A percentile compares a stretch with the other conserved stretches of the same genome.
Evolutionary conservation across 2,888 invertebrate genomes (phyloP).

Genomic region (Gryllus longicercus): DNA sequence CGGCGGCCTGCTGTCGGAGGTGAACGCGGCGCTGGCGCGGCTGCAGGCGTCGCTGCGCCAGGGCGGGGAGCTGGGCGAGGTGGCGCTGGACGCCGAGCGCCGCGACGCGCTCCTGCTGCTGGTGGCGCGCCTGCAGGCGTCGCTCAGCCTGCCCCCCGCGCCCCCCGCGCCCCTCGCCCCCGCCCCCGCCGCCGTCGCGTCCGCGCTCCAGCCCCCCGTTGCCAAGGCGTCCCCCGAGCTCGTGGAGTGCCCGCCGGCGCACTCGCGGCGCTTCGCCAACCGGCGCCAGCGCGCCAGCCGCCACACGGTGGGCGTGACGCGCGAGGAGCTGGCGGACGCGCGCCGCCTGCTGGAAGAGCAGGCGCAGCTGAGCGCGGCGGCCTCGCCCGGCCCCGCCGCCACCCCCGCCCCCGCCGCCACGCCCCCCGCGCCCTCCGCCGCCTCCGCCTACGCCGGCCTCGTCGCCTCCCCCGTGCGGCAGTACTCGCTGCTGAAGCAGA

Average conservation of each 20-base stretch:
- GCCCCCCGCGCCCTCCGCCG: neutral
- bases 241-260: slow-evolving; percentile 36
- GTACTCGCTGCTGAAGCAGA: slow-evolving; percentile 12
- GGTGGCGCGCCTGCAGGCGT: slow-evolving; percentile 65
- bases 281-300: slow-evolving; percentile 62
- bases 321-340: slow-evolving; percentile 75
- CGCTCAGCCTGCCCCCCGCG: slow-evolving; percentile 45
- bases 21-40: slow-evolving; percentile 70
- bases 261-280: slow-evolving; percentile 51
- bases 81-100: slow-evolving; percentile 51
- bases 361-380: neutral
- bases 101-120: slow-evolving; percentile 62
- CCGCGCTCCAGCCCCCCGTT: slow-evolving; percentile 39
- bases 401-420: neutral
- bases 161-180: neutral
- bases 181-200: neutral
- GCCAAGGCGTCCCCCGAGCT: neutral
- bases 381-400: neutral
- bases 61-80: slow-evolving; percentile 39
- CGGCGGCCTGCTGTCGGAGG: slow-evolving; percentile 66
- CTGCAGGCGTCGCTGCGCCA: slow-evolving; percentile 53
- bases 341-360: slow-evolving; percentile 68
- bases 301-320: slow-evolving; percentile 80
- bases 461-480: neutral
- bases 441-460: neutral